Base-by-base conservation (phyloP, 1,140 invertebrate species). In the Megalopta genalis region DNA sequence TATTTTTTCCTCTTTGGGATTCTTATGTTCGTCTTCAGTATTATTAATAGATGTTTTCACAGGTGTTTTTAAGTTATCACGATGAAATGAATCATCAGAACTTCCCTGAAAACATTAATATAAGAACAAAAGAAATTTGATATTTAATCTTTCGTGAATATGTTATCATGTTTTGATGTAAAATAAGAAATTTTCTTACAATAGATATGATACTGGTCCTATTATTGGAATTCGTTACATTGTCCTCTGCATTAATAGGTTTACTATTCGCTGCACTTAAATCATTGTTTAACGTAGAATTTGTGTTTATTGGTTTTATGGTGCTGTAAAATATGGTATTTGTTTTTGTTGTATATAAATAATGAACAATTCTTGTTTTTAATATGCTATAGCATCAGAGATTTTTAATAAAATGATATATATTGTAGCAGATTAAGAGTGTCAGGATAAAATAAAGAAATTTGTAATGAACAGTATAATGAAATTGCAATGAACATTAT, bases 161-260 rank as follows among this genome's bases (percentile, higher is more conserved):
- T 23, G 74, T 10, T 57, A n/a, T 0, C 42, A 63, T 63, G 21
- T 64, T 27, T 52, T 16, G 27, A 66, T 63, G 54, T 2, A 75
- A 7, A 59, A 66, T 16, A 49, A 23, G 39, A 57, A 63, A 57
- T 54, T 32, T 64, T 57, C 81, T 83, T 83, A 84, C 83, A 63
- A 83, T 57, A 63, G 68, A 46, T 82, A 84, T 82, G n/a, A 80
- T 84, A 6, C 82, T 16, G 32, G 49, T 73, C 68, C 46, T 25
- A 18, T 32, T 32, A 32, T 32, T 32, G 32, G 21, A 18, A 52
- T 72, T 68, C 18, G 14, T 25, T 76, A 25, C 8, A 21, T 14
- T 46, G 3, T 52, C 52, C 25, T 12, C 32, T 49, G 6, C 37
- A 74, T 54, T 46, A 39, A 8, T 1, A 57, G 46, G 32, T 27